Evolutionary conservation across 2,888 invertebrate genomes (phyloP), one percentile per base, ranked within the genome.

Genomic region (Drosophila fungiperda): DNA sequence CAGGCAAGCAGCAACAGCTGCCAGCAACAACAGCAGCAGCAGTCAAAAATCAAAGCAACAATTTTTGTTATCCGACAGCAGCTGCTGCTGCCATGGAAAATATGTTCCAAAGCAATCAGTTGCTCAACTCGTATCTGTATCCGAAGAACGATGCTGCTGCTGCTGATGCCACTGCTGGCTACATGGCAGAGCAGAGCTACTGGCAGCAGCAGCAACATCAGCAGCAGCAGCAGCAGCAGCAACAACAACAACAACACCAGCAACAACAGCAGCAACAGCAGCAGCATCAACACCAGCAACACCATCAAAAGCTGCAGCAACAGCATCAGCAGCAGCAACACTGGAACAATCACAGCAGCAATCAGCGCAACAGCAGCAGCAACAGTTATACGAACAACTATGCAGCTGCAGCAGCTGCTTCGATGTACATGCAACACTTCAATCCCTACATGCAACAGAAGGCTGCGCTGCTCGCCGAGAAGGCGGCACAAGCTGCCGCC

Each of bases 381-480:
- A 80, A 70, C 52, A 83, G 57, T 54, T 83, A 89, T 64, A 82
- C 85, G 45, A 89, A 89, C 57, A 87, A 88, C 40, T 87, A 87
- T 72, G 89, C 86, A 52, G 78, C 90, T 45, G 82, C 81, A 71
- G 82, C 79, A 49, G 78, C 91, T 40, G 85, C 85, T 20, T 90
- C 83, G 32, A 89, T 90, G 75, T 90, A 91, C 71, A 90, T 91
- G 91, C 92, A 84, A 68, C 83, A 91, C 68, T 87, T 87, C 35
- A 87, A 87, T 87, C 87, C 87, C 36, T 87, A 87, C 55, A 79
- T 88, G 80, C 89, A 90, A 68, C 91, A 84, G 57, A 87, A 86
- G 74, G 87, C 86, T n/a, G 87, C 81, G 15, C 64, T 83, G 69
- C 82, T 91, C 15, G 84, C 84, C 26, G 86, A 87, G n/a, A 87